phyloP scores from a whole-genome alignment of 2,888 invertebrate genomes.

The Melikaiella ostensackeni region DNA sequence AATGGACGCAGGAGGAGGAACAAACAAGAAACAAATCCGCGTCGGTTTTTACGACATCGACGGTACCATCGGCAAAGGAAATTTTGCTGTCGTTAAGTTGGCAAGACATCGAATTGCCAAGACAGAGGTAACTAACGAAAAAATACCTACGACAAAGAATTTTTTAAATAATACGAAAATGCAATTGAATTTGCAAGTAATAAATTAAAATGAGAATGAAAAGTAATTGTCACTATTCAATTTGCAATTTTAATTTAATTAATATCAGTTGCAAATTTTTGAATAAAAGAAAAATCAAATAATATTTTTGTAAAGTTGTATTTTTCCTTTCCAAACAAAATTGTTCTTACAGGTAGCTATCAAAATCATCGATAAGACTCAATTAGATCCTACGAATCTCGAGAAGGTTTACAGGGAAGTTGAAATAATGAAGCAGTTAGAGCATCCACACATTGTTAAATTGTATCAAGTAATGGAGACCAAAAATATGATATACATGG shows the following conservation, averaged over 20 bases:
- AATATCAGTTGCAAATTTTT: not conserved
- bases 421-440: constrained; percentile 96
- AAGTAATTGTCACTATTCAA: not conserved
- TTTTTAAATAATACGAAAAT: not conserved
- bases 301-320: not conserved
- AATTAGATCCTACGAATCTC: constrained; percentile 92
- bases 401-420: constrained; percentile 98
- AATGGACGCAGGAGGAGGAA: constrained; percentile 69
- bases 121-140: constrained; percentile 88
- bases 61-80: constrained; percentile 98
- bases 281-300: not conserved
- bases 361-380: constrained; percentile 96
- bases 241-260: not conserved
- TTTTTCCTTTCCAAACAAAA: not conserved
- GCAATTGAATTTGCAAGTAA: not conserved
- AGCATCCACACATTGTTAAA: constrained; percentile 98
- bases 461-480: constrained; percentile 99
- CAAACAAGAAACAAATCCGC: constrained; percentile 82
- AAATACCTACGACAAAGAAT: constrained; percentile 3
- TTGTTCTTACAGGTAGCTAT: constrained; percentile 90
- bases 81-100: constrained; percentile 99
- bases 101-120: constrained; percentile 98
- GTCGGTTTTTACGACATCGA: constrained; percentile 99
- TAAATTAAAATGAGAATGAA: not conserved
- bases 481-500: constrained; percentile 98